These are phyloP conservation scores for Schizotus pectinicornis DNA, from an alignment of 2,888 invertebrate species.

Conservation along the genomic window DNA sequence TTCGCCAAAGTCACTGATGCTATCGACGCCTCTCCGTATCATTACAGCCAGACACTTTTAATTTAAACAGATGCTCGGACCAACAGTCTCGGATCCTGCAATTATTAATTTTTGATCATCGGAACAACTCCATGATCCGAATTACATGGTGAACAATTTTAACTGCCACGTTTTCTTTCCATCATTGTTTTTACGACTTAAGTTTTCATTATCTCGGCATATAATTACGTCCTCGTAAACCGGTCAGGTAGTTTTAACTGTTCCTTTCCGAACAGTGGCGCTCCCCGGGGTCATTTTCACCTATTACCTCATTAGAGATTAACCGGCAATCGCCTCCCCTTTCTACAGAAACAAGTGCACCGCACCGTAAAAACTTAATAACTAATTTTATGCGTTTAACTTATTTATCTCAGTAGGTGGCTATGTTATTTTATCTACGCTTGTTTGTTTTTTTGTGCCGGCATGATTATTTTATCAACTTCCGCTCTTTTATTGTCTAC, in stretches of 20 bases:
- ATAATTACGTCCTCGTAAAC: slow-evolving; percentile 13
- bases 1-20: slow-evolving; percentile 20
- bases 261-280: background rate
- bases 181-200: slow-evolving; percentile 4
- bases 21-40: slow-evolving; percentile 19
- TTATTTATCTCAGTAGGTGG: slow-evolving; percentile 36
- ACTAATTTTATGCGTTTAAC: slow-evolving; percentile 34
- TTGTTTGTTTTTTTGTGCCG: slow-evolving; percentile 28
- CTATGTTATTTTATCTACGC: slow-evolving; percentile 33
- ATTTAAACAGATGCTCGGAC: slow-evolving; percentile 6
- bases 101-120: background rate
- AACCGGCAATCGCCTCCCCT: slow-evolving; percentile 11
- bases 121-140: too few relatives aligned
- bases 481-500: slow-evolving; percentile 33
- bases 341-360: slow-evolving; percentile 11
- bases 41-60: slow-evolving; percentile 9
- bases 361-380: slow-evolving; percentile 30
- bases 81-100: background rate
- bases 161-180: background rate
- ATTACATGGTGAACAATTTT: background rate
- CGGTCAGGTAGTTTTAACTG: background rate
- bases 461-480: slow-evolving; percentile 36
- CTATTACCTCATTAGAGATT: slow-evolving; percentile 22
- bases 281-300: slow-evolving; percentile 14
- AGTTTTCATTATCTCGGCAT: slow-evolving; percentile 6